phyloP scores from a whole-genome alignment of 2,113 vertebrate genomes.

The Pedetes capensis region DNA sequence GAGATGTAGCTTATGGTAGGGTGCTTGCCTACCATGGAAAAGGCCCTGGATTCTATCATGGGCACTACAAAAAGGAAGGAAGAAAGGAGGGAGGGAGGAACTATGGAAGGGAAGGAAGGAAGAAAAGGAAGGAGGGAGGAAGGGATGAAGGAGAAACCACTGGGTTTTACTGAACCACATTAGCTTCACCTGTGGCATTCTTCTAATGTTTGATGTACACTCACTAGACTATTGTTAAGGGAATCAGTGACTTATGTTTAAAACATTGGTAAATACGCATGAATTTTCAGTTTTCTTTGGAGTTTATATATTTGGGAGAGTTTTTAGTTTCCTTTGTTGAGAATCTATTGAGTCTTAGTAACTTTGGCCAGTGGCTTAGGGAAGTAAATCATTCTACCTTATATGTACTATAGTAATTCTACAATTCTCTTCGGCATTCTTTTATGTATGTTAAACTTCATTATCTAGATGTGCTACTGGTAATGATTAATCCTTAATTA shows the following conservation, averaged over 20 bases:
- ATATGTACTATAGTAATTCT: not conserved
- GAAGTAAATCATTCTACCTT: constrained; percentile 14
- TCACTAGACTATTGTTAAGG: constrained; percentile 26
- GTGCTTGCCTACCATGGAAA: too few species aligned
- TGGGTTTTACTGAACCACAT: constrained; percentile 24
- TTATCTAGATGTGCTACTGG: not conserved
- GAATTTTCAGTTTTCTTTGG: constrained; percentile 46
- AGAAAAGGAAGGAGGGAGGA: not conserved
- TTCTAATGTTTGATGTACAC: not conserved
- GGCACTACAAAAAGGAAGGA: too few species aligned
- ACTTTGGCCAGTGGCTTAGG: not conserved
- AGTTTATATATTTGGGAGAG: not conserved
- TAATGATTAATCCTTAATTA: constrained; percentile 34
- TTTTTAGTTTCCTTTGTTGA: constrained; percentile 45
- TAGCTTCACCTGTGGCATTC: constrained; percentile 7
- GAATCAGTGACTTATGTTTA: constrained; percentile 35
- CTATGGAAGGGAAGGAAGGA: not conserved
- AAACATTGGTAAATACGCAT: constrained; percentile 40
- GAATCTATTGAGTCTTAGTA: not conserved
- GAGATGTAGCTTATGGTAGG: too few species aligned
- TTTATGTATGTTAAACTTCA: constrained; percentile 53
- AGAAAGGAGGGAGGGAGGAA: too few species aligned
- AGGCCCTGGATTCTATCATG: too few species aligned
- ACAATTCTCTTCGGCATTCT: not conserved
- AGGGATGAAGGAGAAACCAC: not conserved